Evolutionary conservation across 1,140 invertebrate genomes (phyloP).

Genomic region (Brevipalpus yothersi): DNA sequence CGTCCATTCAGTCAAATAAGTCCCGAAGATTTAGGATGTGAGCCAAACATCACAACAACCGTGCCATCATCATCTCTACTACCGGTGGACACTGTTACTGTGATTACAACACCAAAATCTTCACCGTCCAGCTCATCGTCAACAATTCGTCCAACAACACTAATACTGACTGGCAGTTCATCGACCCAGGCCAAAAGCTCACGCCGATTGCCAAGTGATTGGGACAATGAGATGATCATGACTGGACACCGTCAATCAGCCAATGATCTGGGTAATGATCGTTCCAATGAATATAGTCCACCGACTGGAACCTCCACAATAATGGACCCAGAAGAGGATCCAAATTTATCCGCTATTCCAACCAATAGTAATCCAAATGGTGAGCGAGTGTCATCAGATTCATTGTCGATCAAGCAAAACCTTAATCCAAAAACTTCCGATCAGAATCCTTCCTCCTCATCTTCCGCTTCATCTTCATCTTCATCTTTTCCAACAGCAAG

Average conservation of each 20-base stretch:
- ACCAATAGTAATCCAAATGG: neutral
- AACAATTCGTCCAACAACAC: neutral
- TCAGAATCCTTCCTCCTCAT: neutral
- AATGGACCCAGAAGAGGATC: neutral
- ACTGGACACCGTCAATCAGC: neutral
- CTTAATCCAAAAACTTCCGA: neutral
- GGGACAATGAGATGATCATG: neutral
- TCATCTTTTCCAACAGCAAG: neutral
- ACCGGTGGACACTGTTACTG: neutral
- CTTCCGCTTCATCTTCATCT: neutral
- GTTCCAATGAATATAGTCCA: neutral
- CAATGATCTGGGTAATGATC: neutral
- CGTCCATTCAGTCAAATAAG: constrained; percentile 55
- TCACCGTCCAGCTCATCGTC: neutral
- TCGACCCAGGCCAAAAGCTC: neutral
- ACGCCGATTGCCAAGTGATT: too few species aligned
- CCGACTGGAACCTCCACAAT: neutral
- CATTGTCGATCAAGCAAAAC: neutral
- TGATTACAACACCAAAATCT: neutral
- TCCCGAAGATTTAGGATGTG: neutral
- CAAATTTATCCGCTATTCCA: neutral
- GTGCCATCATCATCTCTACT: neutral
- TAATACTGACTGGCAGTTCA: neutral
- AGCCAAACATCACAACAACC: neutral
- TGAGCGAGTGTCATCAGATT: neutral